Percentiles rank a stretch among this genome's conserved stretches.
Evolutionary conservation across 64 coral and sea anemone species (phyloP).

Genomic region (Hydrozoanthus tunicans): DNA sequence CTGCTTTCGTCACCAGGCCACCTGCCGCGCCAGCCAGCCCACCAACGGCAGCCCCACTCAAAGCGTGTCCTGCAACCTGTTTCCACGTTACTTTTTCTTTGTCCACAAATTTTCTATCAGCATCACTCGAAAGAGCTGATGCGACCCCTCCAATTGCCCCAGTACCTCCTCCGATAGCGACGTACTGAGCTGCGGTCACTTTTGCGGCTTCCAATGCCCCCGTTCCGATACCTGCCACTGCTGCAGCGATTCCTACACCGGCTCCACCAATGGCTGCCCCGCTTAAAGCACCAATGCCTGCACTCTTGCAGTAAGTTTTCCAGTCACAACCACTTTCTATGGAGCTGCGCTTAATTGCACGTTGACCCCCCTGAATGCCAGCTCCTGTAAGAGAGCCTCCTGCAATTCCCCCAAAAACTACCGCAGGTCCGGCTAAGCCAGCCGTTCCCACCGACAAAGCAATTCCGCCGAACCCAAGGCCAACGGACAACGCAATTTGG

Average conservation of each 20-base stretch:
- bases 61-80: background rate
- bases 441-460: background rate
- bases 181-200: background rate
- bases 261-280: conserved; percentile 32
- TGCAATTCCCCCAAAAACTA: background rate
- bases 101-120: conserved; percentile 26
- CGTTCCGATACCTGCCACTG: conserved; percentile 6
- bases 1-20: conserved; percentile 25
- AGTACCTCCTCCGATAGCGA: conserved; percentile 36
- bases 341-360: conserved; percentile 21
- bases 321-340: conserved; percentile 21
- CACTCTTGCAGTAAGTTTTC: conserved; percentile 8
- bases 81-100: conserved; percentile 10
- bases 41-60: conserved; percentile 1
- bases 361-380: background rate
- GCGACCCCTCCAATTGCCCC: conserved; percentile 4
- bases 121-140: conserved; percentile 25
- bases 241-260: conserved; percentile 21
- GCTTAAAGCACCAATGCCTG: background rate
- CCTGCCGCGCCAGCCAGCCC: background rate
- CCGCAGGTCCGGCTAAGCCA: background rate
- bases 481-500: background rate
- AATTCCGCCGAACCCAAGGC: background rate
- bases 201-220: background rate
- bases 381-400: conserved; percentile 7